Evolutionary conservation across 2,888 invertebrate genomes (phyloP).

Genomic region (Drosophila quinaria): DNA sequence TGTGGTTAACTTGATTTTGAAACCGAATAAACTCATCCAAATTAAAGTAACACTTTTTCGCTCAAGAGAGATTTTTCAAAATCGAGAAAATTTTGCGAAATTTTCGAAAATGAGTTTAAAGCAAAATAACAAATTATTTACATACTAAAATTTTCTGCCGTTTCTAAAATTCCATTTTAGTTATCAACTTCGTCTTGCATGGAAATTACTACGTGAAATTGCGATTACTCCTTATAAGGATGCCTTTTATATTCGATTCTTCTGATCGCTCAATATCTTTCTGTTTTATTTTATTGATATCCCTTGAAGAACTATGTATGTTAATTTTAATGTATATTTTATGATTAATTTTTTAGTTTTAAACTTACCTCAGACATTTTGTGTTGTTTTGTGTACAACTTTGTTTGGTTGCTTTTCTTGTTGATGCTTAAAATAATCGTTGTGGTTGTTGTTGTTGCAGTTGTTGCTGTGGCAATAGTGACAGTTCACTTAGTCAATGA

Average conservation of each 20-base stretch:
- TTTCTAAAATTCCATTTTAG: not conserved
- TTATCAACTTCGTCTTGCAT: too few species aligned
- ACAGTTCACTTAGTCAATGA: slow-evolving; percentile 38
- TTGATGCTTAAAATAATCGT: slow-evolving; percentile 12
- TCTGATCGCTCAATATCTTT: not conserved
- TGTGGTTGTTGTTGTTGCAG: slow-evolving; percentile 31
- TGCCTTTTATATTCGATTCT: too few species aligned
- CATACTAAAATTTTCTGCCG: not conserved
- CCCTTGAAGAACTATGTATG: too few species aligned
- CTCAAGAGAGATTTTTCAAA: too few species aligned
- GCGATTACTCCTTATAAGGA: not conserved
- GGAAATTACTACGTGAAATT: not conserved
- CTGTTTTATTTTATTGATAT: not conserved
- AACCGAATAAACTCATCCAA: too few species aligned
- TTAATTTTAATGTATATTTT: not conserved
- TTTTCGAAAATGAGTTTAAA: too few species aligned
- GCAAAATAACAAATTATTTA: too few species aligned
- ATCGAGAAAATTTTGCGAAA: too few species aligned
- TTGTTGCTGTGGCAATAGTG: slow-evolving; percentile 27
- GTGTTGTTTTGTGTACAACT: slow-evolving; percentile 44
- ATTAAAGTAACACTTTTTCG: too few species aligned
- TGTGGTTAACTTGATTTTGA: too few species aligned
- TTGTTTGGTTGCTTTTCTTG: slow-evolving; percentile 32
- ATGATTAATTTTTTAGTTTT: not conserved
- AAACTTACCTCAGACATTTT: slow-evolving; percentile 74